phyloP scores from a whole-genome alignment of 2,797 vertebrate genomes.

The Buphagus erythrorhynchus region DNA sequence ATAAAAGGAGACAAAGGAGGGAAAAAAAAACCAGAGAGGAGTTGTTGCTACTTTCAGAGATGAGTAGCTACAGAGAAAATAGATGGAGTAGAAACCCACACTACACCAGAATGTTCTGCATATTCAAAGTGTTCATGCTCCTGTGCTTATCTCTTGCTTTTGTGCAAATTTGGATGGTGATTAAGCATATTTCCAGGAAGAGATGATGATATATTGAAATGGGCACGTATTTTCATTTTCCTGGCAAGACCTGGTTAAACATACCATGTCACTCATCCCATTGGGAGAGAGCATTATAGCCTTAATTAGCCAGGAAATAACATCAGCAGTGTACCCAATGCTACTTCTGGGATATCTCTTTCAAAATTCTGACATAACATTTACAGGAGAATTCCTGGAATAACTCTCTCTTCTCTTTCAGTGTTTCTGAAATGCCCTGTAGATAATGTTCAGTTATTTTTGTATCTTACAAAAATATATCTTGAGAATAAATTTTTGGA shows the following conservation, averaged over 20 bases:
- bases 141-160: not conserved
- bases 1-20: not conserved
- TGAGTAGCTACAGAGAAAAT: not conserved
- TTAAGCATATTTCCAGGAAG: conserved; percentile 2
- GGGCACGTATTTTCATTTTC: not conserved
- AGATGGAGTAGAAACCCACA: not conserved
- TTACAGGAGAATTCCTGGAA: not conserved
- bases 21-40: not conserved
- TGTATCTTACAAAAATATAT: not conserved
- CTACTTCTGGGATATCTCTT: not conserved
- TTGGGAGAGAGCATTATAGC: not conserved
- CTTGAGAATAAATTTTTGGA: not conserved
- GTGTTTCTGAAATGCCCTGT: not conserved
- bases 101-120: not conserved
- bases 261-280: not conserved
- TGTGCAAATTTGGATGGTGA: not conserved
- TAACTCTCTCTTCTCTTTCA: not conserved
- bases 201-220: not conserved
- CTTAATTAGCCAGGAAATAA: not conserved
- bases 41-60: not conserved
- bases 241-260: conserved; percentile 5
- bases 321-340: not conserved
- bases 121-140: not conserved
- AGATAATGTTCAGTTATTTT: not conserved
- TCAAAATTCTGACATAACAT: not conserved